Base-by-base conservation (phyloP, 2,113 vertebrate genomes). In the Stercorarius parasiticus region DNA sequence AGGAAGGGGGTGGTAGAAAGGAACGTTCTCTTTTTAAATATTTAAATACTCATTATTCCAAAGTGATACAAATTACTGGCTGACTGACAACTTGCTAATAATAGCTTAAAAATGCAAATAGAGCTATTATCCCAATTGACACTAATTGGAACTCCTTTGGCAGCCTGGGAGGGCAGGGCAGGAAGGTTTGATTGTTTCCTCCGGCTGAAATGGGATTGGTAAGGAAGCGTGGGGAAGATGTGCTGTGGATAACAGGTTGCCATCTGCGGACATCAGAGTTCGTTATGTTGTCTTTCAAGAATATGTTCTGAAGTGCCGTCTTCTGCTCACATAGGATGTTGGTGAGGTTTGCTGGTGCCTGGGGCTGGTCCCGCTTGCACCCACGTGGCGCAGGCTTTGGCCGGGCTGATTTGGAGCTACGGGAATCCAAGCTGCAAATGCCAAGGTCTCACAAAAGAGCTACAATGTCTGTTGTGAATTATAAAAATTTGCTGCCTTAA, bases 21-120 rank as follows among this genome's bases (percentile, higher is more conserved):
- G 93, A 95, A 95, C 1, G 0, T 94, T 97, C 83, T 72, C 82
- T 81, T 90, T 94, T 97, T 83, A 97, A 97, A 95, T 90, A 96
- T 96, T 96, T 93, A 96, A 96, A 92, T 94, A 77, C 86, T 97
- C 86, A 86, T 92, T 95, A 94, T 96, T 74, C 59, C 38, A 50
- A 94, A 95, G 78, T 84, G 86, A 87, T 97, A 95, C 77, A 97
- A 97, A 97, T 97, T 97, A 87, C 91, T 88, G 78, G 49, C 94
- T 97, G 97, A 97, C 93, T 96, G 97, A 95, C 95, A 95, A 92
- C 93, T 93, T 93, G 91, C 97, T 96, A 97, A 95, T 93, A 96
- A 95, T 95, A 96, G 77, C 88, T 84, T 91, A 29, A 94, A 97
- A 94, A 97, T 95, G 95, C 97, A 95, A 91, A 96, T 96, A 76